Evolutionary conservation across 1,140 invertebrate genomes (phyloP), one percentile per base, ranked within the genome.

Genomic region (Aethina tumida): DNA sequence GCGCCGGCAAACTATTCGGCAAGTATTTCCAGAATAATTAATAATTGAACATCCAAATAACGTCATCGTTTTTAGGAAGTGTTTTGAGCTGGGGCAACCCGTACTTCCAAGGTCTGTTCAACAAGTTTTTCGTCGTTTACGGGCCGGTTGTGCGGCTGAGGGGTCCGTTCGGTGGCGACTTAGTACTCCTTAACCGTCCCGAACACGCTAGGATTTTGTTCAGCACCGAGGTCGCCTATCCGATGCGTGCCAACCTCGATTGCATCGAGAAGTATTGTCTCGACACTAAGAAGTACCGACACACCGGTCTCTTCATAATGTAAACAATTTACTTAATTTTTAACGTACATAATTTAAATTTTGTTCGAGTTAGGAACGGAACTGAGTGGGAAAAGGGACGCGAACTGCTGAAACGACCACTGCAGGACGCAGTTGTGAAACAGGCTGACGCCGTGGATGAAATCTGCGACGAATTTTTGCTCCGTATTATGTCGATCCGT

Each of bases 111-210:
- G n/a, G n/a, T n/a, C n/a, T n/a, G n/a, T 58, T 59, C 38, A 49
- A 55, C 34, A 66, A 62, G 31, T 52, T 77, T 1, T 74, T 77
- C 39, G 67, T 77, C 31, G 63, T 73, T 44, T 77, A 77, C 38
- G 75, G 75, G 2, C 72, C 74, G 0, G 65, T 79, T 5, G 75
- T 77, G 3, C 61, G 74, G 30, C 62, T 77, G 12, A 67, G 74
- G 8, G 74, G 73, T 18, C 71, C 74, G 0, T 59, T 77, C 19
- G 67, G 71, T 1, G 65, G 66, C 3, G 69, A 77, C 31, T 68
- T 77, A 16, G 69, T 77, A 2, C 63, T 79, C 42, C 62, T 71
- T 12, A 68, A 64, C 43, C 66, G 74, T 13, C 74, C 75, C 0
- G 73, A 76, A 38, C 71, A 77, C 39, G 74, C 75, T 33, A 64